Evolutionary conservation across 2,113 vertebrate genomes (phyloP).

Genomic region (Nesospiza acunhae): DNA sequence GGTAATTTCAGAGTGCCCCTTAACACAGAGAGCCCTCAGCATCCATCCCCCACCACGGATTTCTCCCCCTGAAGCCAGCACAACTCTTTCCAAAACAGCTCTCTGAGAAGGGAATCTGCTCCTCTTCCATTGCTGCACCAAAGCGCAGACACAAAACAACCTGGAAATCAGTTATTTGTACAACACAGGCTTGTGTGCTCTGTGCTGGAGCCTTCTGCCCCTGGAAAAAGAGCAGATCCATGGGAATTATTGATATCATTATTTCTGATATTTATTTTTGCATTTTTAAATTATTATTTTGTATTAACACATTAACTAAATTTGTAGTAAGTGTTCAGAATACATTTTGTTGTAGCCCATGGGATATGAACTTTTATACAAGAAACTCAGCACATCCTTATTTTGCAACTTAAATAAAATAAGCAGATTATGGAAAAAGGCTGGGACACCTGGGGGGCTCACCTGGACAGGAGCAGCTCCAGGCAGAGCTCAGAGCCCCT

Average conservation of each 20-base stretch:
- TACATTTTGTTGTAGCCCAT: accelerated
- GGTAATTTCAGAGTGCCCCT: slow-evolving; percentile 47
- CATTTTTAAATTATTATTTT: background rate
- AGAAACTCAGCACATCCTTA: background rate
- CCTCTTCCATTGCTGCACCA: background rate
- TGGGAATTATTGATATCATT: background rate
- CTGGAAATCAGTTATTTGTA: background rate
- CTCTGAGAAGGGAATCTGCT: background rate
- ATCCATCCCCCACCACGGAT: background rate
- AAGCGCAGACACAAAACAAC: background rate
- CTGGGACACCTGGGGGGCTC: background rate
- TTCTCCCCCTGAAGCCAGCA: background rate
- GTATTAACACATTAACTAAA: background rate
- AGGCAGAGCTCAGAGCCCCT: background rate
- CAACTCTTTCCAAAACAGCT: background rate
- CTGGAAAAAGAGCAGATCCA: background rate
- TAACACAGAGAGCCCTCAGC: background rate
- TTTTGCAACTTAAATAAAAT: background rate
- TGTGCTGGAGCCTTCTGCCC: background rate
- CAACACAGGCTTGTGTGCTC: background rate
- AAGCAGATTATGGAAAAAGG: background rate
- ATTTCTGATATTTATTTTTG: background rate
- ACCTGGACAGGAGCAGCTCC: background rate
- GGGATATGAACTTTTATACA: accelerated
- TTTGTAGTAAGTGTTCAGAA: background rate